Base-by-base conservation (phyloP, 2,797 vertebrate genomes). In the Heteromormyrus szaboi region DNA sequence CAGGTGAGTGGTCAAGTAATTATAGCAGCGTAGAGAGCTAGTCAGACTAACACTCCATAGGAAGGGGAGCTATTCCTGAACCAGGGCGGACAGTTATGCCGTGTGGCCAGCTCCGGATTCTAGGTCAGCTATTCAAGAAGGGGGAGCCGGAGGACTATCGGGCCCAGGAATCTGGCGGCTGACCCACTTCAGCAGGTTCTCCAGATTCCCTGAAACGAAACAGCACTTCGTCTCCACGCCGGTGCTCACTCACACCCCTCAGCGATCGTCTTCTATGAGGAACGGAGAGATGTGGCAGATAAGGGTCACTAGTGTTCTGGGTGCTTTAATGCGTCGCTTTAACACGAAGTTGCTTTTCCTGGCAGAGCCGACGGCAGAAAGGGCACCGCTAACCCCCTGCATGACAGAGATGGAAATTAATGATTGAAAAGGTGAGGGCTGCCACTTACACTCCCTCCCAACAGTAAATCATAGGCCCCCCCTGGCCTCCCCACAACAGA, bases 61-160 rank as follows among this genome's bases (percentile, higher is more conserved):
- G 37, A 89, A 50, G 59, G 17, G 12, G 11, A 88, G 65, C 76
- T 85, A 44, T 87, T 83, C 88, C 90, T 33, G 86, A 92, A 92
- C 56, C 89, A 87, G 89, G 90, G 90, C 89, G 89, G 91, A 91
- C 91, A 91, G 76, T 22, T 46, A 2, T 2, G 76, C 41, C 2
- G 41, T 65, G 87, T 25, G 88, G 89, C 91, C 90, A 88, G 25
- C 6, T 44, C 41, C 4, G 29, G 6, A 44, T 95, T 95, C 92
- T 95, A 93, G 95, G 95, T 95, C 95, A 95, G 94, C 95, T 96
- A 95, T 95, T 95, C 88, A 93, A 94, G 88, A 89, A 92, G 54
- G 90, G 54, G 83, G 90, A 65, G 89, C 93, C 95, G 93, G 33
- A 76, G 68, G 68, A 41, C 14, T 94, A 94, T 95, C 91, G 81